Conservation (phyloP, 2,888 invertebrate genomes). For the Drosophila trichaetosa region DNA sequence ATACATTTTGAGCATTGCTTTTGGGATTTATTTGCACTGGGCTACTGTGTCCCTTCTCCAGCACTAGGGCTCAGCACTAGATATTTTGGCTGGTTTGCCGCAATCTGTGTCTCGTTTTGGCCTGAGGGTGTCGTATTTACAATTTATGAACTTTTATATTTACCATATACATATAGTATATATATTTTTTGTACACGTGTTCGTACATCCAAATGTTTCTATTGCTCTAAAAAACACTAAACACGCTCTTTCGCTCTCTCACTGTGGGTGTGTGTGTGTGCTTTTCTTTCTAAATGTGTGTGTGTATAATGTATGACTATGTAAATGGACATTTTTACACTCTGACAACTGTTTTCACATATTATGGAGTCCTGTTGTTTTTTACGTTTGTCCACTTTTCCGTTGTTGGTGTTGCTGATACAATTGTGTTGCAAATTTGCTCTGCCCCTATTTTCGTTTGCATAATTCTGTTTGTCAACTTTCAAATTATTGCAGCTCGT, state of each 20-base stretch:
- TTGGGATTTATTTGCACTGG: slow-evolving; percentile 74
- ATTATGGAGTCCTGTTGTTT: slow-evolving; percentile 57
- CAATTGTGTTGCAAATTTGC: slow-evolving; percentile 44
- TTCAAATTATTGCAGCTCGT: slow-evolving; percentile 54
- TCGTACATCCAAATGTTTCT: slow-evolving; percentile 49
- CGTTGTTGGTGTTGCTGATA: slow-evolving; percentile 12
- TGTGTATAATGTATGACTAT: slow-evolving; percentile 74
- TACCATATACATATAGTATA: slow-evolving; percentile 26
- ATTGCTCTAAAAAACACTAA: slow-evolving; percentile 10
- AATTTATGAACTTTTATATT: slow-evolving; percentile 71
- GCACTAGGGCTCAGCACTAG: slow-evolving; percentile 5
- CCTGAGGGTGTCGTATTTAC: slow-evolving; percentile 59
- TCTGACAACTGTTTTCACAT: slow-evolving; percentile 71
- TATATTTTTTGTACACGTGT: slow-evolving; percentile 57
- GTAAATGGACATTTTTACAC: slow-evolving; percentile 77
- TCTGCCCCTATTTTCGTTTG: slow-evolving; percentile 51
- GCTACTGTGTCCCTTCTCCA: slow-evolving; percentile 16
- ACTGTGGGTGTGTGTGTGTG: neutral
- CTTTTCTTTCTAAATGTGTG: neutral
- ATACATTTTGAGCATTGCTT: slow-evolving; percentile 61
- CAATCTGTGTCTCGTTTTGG: slow-evolving; percentile 68
- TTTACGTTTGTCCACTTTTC: slow-evolving; percentile 27
- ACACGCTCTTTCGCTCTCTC: neutral
- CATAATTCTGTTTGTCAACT: slow-evolving; percentile 76
- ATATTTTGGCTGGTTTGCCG: slow-evolving; percentile 73